Conservation (phyloP, 2,797 vertebrate species). For the Orientallactaga sibirica region DNA sequence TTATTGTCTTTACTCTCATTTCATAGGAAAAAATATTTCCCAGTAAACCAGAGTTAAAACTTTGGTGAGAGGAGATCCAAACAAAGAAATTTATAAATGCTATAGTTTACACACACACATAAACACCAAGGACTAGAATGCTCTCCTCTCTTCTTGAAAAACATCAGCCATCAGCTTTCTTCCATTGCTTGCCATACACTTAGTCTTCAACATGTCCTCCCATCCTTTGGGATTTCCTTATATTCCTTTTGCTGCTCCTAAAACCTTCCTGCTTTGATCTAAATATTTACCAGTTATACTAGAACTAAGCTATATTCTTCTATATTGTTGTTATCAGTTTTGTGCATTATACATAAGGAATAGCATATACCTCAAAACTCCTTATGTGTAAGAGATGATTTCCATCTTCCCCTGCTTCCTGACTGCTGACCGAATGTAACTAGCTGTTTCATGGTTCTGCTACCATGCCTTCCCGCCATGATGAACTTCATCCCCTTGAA, state of each 20-base stretch:
- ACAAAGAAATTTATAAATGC: constrained; percentile 45
- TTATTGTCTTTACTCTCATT: constrained; percentile 63
- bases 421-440: no score
- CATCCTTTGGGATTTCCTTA: background rate
- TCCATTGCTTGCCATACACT: background rate
- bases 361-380: constrained; percentile 11
- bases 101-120: background rate
- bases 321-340: background rate
- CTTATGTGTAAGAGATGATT: background rate
- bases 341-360: background rate
- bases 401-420: background rate
- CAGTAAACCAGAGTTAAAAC: constrained; percentile 68
- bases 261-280: background rate
- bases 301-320: constrained; percentile 27
- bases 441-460: no score
- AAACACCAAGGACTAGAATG: background rate
- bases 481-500: no score
- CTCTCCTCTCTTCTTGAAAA: background rate
- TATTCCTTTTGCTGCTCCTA: background rate
- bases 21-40: constrained; percentile 65
- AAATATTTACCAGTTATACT: background rate
- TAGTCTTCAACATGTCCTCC: background rate
- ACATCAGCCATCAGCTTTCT: background rate
- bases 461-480: no score
- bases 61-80: constrained; percentile 23